phyloP scores from a whole-genome alignment of 1,140 invertebrate genomes.

The Drosophila oshimai region DNA sequence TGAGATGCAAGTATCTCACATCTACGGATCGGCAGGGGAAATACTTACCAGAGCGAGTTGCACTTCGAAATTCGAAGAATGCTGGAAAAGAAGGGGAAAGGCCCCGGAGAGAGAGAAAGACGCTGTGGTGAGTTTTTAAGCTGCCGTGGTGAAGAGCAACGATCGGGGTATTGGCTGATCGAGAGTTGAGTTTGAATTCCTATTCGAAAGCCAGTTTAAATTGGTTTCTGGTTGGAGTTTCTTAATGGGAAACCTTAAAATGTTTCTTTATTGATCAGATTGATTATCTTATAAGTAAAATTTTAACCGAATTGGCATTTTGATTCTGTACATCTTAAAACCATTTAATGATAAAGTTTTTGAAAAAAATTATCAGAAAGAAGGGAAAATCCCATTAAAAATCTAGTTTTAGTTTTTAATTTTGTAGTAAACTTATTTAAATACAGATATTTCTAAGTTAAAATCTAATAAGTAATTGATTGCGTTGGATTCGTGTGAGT shows the following conservation, averaged over 20 bases:
- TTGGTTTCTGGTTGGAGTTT: constrained; percentile 12
- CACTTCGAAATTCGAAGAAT: constrained; percentile 65
- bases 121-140: constrained; percentile 42
- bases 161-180: constrained; percentile 21
- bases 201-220: constrained; percentile 9
- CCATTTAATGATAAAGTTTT: too few relatives aligned
- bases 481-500: too few relatives aligned
- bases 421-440: too few relatives aligned
- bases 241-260: neutral
- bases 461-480: too few relatives aligned
- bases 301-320: neutral
- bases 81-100: constrained; percentile 33
- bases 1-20: neutral
- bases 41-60: constrained; percentile 1
- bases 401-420: too few relatives aligned
- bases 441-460: too few relatives aligned
- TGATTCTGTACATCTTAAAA: too few relatives aligned
- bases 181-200: constrained; percentile 5
- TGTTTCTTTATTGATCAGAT: neutral
- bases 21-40: constrained; percentile 10
- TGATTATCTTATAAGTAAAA: neutral
- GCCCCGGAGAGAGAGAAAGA: neutral
- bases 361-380: too few relatives aligned
- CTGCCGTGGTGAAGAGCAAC: constrained; percentile 46
- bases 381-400: too few relatives aligned